phyloP scores from a whole-genome alignment of 2,888 invertebrate genomes.

The Polietes domitor region DNA sequence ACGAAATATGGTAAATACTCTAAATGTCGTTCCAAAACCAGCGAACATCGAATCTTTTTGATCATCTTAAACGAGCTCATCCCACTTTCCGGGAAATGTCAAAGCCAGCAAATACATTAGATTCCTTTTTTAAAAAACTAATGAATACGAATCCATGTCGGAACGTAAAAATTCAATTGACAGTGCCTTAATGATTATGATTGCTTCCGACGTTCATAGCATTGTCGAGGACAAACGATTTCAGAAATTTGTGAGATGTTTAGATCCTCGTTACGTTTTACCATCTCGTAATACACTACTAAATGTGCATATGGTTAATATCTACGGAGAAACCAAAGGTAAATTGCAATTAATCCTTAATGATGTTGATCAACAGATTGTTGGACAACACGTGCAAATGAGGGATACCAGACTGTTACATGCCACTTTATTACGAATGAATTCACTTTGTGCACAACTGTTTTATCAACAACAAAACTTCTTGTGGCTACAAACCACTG shows the following conservation, averaged over 20 bases:
- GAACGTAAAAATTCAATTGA: slow-evolving; percentile 50
- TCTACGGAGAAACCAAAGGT: slow-evolving; percentile 5
- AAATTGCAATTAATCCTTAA: slow-evolving; percentile 56
- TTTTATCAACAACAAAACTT: slow-evolving; percentile 38
- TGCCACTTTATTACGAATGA: slow-evolving; percentile 1
- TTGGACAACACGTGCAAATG: slow-evolving; percentile 35
- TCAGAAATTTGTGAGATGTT: slow-evolving; percentile 41
- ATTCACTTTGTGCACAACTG: slow-evolving; percentile 7
- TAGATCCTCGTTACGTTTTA: slow-evolving; percentile 70
- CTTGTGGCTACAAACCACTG: slow-evolving; percentile 5
- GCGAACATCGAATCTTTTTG: not conserved
- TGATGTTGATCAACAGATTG: slow-evolving; percentile 36
- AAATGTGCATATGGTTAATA: too few species aligned
- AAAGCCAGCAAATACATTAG: not conserved
- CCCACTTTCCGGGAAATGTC: not conserved
- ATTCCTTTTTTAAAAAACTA: too few species aligned
- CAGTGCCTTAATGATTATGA: slow-evolving; percentile 69
- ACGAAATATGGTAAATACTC: not conserved
- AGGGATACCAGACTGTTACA: slow-evolving; percentile 22
- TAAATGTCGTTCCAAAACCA: slow-evolving; percentile 12
- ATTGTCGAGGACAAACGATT: not conserved
- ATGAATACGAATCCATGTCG: not conserved
- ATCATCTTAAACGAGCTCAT: not conserved
- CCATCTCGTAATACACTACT: not conserved
- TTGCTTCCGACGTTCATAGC: slow-evolving; percentile 58